Base-by-base conservation (phyloP, 2,888 invertebrate species). In the Thyatira batis region DNA sequence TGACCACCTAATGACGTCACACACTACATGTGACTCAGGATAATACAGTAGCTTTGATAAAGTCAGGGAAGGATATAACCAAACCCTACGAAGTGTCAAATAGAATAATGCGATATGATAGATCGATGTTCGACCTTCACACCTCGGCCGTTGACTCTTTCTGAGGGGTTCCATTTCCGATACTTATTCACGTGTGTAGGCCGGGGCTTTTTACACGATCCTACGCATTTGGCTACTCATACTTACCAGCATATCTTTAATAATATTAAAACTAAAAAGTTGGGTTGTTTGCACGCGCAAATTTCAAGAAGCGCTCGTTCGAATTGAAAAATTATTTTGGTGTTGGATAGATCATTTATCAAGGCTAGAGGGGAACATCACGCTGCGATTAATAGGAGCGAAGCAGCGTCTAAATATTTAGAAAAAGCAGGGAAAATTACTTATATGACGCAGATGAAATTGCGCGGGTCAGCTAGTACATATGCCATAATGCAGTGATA, bases 131-230 rank as follows among this genome's bases (percentile, higher is more conserved):
- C 55, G 57, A 63, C 72, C 65, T 66, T 66, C 71, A 69, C 73
- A 69, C 68, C 66, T 44, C 64, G 76, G 74, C 63, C 74, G 58
- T 72, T 76, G 78, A 78, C 76, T 63, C 54, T 59, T 58, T 64
- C 61, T 62, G 55, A 52, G 52, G 63, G 51, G 53, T 55, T 57
- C 53, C 45, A 58, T 63, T 59, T 67, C 60, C 61, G 58, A 65
- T 57, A 20, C 27, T 48, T 45, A 57, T 61, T 63, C 59, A 62
- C 60, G 78, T 77, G 68, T 70, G 73, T 55, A 66, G 64, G 57
- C 58, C 54, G 54, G 64, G 66, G 69, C 70, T 71, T 71, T 62
- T 50, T 53, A 27, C 20, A 28, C 27, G 17, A 64, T 57, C 73
- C 76, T 69, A 76, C 73, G 71, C 68, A 60, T 53, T 55, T 51